Evolutionary conservation across 1,140 invertebrate species (phyloP).

Genomic region (Grapholita molesta): DNA sequence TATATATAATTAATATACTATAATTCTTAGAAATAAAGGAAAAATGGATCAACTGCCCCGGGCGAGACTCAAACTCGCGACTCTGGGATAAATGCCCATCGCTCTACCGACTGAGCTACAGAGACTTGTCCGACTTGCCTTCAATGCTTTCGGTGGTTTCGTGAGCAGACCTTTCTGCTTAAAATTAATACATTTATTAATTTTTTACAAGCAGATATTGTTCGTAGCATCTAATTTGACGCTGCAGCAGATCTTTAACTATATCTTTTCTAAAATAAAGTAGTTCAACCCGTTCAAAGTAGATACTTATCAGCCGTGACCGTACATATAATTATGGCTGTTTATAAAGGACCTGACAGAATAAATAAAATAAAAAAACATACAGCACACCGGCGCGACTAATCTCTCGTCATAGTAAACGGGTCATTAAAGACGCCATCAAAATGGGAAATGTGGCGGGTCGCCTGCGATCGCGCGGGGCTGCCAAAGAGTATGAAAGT

Average conservation of each 20-base stretch:
- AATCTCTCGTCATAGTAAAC: slow-evolving; percentile 60
- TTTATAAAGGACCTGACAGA: slow-evolving; percentile 33
- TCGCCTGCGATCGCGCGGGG: slow-evolving; percentile 29
- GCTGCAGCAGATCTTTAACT: neutral
- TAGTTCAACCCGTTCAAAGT: neutral
- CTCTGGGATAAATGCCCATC: too few species aligned
- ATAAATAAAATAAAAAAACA: slow-evolving; percentile 22
- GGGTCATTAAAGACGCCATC: slow-evolving; percentile 61
- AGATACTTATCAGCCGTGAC: neutral
- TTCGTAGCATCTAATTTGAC: neutral
- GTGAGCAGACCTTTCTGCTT: too few species aligned
- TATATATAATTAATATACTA: too few species aligned
- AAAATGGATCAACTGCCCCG: too few species aligned
- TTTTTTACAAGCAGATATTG: neutral
- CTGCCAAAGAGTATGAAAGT: slow-evolving; percentile 28
- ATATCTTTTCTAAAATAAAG: neutral
- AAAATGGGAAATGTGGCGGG: slow-evolving; percentile 48
- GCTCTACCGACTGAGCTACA: too few species aligned
- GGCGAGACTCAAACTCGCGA: too few species aligned
- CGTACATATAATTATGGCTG: slow-evolving; percentile 20
- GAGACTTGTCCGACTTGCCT: too few species aligned
- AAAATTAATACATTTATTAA: neutral
- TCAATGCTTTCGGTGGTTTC: too few species aligned
- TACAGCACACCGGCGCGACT: slow-evolving; percentile 25
- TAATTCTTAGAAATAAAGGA: too few species aligned